Evolutionary conservation across 1,140 invertebrate species (phyloP).

Genomic region (Probaryconus sp.): DNA sequence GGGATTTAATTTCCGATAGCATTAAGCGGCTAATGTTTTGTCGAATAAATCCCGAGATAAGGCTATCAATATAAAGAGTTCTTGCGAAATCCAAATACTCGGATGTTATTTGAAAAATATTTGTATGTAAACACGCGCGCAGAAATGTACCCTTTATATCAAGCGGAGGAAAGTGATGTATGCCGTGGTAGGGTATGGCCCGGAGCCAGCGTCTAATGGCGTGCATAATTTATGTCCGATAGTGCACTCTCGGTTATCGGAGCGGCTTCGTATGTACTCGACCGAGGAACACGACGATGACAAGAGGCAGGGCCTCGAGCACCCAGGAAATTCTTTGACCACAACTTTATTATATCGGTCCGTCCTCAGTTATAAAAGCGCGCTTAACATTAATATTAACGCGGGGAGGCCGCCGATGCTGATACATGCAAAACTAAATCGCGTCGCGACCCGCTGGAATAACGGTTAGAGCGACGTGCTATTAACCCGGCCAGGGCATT

Average conservation of each 20-base stretch:
- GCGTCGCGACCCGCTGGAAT: conserved; percentile 27
- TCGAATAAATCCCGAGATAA: conserved; percentile 14
- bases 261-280: conserved; percentile 36
- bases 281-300: conserved; percentile 40
- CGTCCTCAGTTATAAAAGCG: conserved; percentile 47
- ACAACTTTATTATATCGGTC: conserved; percentile 70
- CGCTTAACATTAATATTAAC: conserved; percentile 72
- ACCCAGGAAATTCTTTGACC: conserved; percentile 47
- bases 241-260: conserved; percentile 60
- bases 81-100: conserved; percentile 39
- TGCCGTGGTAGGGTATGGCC: conserved; percentile 54
- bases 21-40: background rate
- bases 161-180: conserved; percentile 65
- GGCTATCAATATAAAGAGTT: conserved; percentile 36
- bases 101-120: conserved; percentile 40
- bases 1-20: too few species aligned
- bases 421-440: conserved; percentile 52
- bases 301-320: conserved; percentile 51
- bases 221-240: conserved; percentile 74
- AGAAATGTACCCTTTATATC: conserved; percentile 52
- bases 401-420: conserved; percentile 23
- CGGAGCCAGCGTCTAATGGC: conserved; percentile 71
- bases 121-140: conserved; percentile 50
- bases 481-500: conserved; percentile 39
- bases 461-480: conserved; percentile 40